Base-by-base conservation (phyloP, 2,888 invertebrate species). In the Tigriopus californicus region DNA sequence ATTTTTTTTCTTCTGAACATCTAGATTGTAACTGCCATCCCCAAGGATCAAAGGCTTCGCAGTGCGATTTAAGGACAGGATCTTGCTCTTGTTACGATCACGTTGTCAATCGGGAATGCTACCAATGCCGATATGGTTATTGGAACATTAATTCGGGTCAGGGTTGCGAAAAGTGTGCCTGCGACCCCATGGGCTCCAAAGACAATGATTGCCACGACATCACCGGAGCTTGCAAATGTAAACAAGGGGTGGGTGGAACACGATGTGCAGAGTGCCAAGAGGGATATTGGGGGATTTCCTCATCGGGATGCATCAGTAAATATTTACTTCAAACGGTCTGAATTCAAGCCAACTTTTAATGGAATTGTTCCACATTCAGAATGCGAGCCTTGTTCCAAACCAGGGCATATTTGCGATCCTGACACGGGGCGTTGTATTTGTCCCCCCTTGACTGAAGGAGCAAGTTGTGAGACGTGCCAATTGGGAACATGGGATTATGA, bases 371-470 rank as follows among this genome's bases (percentile, higher is more conserved):
- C 58, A 64, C 63, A 70, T 69, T 20, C 71, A 85, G 85, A 76
- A 44, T 90, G 90, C 67, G 85, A 86, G 13, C 72, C 75, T 0
- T 90, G 90, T 68, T 77, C 80, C 60, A 77, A 79, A 59, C 80
- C 82, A 25, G 91, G 89, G 6, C 88, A 90, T 69, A 80, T 90
- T 59, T 98, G 97, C 69, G 88, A 95, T 67, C 80, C 84, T 0
- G 77, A 80, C 64, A 87, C 82, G 56, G 97, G 97, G 0, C 80
- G 86, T 61, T 98, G 98, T 72, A 81, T 88, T 61, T 97, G 95
- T 68, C 94, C 95, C 4, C 80, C 80, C 0, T 77, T 85, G 60
- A 87, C 90, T 15, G 80, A 82, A 62, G 97, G 97, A 8, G 76
- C 80, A 12, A 77, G 79, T 40, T 95, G 94, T 69, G 79, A 82